Conservation (phyloP, 2,888 invertebrate genomes). For the Petrolisthes cinctipes region DNA sequence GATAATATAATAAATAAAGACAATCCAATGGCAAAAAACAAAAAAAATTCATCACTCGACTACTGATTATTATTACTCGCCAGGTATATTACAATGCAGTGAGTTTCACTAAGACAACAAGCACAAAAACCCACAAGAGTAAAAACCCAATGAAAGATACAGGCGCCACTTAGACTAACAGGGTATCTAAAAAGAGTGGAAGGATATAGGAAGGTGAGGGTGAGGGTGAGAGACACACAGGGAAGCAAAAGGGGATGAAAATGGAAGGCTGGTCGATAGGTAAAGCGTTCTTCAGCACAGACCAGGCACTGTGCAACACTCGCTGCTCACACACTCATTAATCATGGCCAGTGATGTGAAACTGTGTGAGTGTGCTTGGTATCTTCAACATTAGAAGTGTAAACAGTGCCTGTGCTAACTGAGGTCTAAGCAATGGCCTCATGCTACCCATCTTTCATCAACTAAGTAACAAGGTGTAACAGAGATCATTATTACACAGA, state of each 20-base stretch:
- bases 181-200: slow-evolving; percentile 57
- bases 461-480: slow-evolving; percentile 27
- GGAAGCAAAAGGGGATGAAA: slow-evolving; percentile 55
- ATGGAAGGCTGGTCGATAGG: slow-evolving; percentile 53
- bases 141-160: slow-evolving; percentile 56
- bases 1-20: slow-evolving; percentile 41
- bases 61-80: slow-evolving; percentile 56
- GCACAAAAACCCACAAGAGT: slow-evolving; percentile 64
- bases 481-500: slow-evolving; percentile 16
- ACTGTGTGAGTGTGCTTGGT: slow-evolving; percentile 31
- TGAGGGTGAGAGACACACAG: slow-evolving; percentile 59
- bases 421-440: slow-evolving; percentile 50
- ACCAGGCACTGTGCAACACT: slow-evolving; percentile 56
- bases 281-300: slow-evolving; percentile 53
- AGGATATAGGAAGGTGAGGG: slow-evolving; percentile 45
- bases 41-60: slow-evolving; percentile 56
- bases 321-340: slow-evolving; percentile 32
- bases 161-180: slow-evolving; percentile 60
- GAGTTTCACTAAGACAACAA: slow-evolving; percentile 65
- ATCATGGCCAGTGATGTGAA: slow-evolving; percentile 24
- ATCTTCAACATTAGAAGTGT: slow-evolving; percentile 16
- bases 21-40: slow-evolving; percentile 56
- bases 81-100: slow-evolving; percentile 63
- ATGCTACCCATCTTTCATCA: slow-evolving; percentile 50
- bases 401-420: slow-evolving; percentile 56